Conservation (phyloP, 2,888 invertebrate species). For the Corbicula japonica region DNA sequence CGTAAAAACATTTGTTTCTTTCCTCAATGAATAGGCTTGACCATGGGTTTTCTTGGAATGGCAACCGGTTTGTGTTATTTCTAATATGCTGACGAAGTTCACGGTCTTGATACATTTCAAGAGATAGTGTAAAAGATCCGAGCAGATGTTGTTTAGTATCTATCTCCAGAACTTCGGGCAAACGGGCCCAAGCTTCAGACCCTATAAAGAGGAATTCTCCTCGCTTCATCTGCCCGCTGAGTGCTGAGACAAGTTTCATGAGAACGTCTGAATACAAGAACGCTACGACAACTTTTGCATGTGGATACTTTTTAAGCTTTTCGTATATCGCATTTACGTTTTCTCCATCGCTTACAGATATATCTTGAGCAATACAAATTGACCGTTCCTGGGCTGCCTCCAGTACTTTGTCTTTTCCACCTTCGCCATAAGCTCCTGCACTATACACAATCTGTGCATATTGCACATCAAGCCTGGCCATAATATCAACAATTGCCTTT, state of each 20-base stretch:
- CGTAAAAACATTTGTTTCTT: too few relatives aligned
- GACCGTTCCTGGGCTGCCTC: constrained; percentile 5
- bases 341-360: constrained; percentile 45
- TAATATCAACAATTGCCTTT: constrained; percentile 56
- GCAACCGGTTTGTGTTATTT: constrained; percentile 2
- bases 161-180: constrained; percentile 9
- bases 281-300: constrained; percentile 59
- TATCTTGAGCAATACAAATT: constrained; percentile 51
- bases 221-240: constrained; percentile 22
- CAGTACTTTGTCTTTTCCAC: constrained; percentile 48
- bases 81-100: constrained; percentile 13
- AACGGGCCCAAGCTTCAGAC: constrained; percentile 60
- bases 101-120: constrained; percentile 30
- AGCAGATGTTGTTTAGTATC: constrained; percentile 22
- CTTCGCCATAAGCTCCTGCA: too few relatives aligned
- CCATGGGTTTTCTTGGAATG: constrained; percentile 31
- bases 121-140: constrained; percentile 44
- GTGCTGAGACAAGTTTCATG: constrained; percentile 2
- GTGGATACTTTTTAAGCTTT: constrained; percentile 29
- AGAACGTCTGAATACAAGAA: constrained; percentile 51
- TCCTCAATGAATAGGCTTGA: too few relatives aligned
- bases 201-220: constrained; percentile 66
- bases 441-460: constrained; percentile 65
- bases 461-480: constrained; percentile 39
- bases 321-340: constrained; percentile 30